phyloP scores from a whole-genome alignment of 2,113 vertebrate genomes.

The western clawed frog (Xenopus tropicalis) region DNA sequence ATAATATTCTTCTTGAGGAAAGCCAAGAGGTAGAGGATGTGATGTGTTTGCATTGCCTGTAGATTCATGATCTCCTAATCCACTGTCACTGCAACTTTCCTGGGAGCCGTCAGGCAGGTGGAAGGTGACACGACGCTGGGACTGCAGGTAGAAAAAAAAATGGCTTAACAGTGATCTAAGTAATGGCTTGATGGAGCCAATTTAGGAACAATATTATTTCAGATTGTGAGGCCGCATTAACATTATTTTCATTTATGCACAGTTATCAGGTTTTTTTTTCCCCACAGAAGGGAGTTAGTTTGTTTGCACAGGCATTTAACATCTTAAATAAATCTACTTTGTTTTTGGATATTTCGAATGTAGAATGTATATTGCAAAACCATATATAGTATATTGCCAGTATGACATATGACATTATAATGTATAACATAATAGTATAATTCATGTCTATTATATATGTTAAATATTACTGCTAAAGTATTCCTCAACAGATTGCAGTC shows the following conservation, averaged over 20 bases:
- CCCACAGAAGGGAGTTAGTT: slow-evolving; percentile 50
- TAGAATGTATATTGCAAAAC: too few species aligned
- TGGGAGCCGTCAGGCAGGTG: slow-evolving; percentile 93
- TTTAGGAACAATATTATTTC: slow-evolving; percentile 52
- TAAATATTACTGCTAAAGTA: too few species aligned
- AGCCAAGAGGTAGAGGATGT: slow-evolving; percentile 82
- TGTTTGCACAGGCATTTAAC: slow-evolving; percentile 49
- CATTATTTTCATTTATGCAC: slow-evolving; percentile 45
- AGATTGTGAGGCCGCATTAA: slow-evolving; percentile 41
- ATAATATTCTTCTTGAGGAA: slow-evolving; percentile 86
- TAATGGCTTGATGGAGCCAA: slow-evolving; percentile 48
- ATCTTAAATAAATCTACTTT: slow-evolving; percentile 49
- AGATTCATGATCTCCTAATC: slow-evolving; percentile 80
- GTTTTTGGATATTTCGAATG: slow-evolving; percentile 34
- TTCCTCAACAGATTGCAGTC: too few species aligned
- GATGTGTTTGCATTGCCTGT: slow-evolving; percentile 67
- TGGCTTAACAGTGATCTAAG: slow-evolving; percentile 47
- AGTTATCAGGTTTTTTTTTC: slow-evolving; percentile 51
- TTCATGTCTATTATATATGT: too few species aligned
- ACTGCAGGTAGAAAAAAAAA: slow-evolving; percentile 67
- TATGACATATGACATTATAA: too few species aligned
- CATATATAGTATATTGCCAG: too few species aligned
- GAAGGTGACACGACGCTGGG: slow-evolving; percentile 92
- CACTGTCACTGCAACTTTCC: slow-evolving; percentile 89
- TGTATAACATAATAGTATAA: too few species aligned